Conservation (phyloP, 2,113 vertebrate species). For the cat (Felis catus) region DNA sequence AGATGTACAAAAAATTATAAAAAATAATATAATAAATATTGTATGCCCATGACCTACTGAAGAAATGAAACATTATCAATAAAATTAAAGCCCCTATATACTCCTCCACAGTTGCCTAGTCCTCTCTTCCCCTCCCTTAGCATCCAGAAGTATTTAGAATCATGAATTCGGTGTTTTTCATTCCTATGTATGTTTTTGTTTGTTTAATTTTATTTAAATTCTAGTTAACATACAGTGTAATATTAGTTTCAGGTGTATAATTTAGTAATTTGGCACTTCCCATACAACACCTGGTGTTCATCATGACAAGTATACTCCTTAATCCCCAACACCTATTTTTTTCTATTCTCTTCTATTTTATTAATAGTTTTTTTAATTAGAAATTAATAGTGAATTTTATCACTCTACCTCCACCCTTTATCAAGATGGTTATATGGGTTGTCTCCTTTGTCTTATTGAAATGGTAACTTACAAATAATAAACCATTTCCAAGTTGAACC, state of each 20-base stretch:
- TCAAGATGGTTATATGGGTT: background rate
- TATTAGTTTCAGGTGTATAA: background rate
- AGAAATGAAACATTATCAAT: slow-evolving; percentile 22
- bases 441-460: background rate
- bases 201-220: background rate
- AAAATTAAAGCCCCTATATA: background rate
- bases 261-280: background rate
- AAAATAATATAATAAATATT: background rate
- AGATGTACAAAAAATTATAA: background rate
- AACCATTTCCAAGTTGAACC: background rate
- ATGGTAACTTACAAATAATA: background rate
- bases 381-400: background rate
- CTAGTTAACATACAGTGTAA: background rate
- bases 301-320: background rate
- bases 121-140: background rate
- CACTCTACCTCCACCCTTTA: background rate
- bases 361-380: background rate
- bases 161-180: background rate
- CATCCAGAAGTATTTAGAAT: background rate
- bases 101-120: background rate
- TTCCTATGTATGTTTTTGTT: background rate
- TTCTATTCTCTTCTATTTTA: background rate
- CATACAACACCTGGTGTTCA: background rate
- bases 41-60: background rate
- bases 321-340: background rate